These are phyloP conservation scores for Abramis brama DNA, from an alignment of 2,113 vertebrate species.

Conservation along the genomic window DNA sequence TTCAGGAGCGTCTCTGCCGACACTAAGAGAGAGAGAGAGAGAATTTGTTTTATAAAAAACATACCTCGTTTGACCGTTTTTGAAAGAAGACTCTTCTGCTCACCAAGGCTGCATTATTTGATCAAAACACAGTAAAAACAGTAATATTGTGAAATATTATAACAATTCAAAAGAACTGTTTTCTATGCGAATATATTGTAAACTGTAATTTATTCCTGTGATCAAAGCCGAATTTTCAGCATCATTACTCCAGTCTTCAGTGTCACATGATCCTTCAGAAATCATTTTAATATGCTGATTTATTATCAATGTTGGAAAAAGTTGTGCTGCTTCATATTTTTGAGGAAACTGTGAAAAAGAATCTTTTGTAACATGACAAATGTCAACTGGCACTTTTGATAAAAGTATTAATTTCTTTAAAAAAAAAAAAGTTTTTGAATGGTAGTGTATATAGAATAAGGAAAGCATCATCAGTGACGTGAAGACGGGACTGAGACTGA, in stretches of 20 bases:
- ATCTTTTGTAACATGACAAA: no score
- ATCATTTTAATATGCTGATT: background rate
- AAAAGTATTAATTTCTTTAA: background rate
- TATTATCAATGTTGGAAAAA: background rate
- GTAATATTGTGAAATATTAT: background rate
- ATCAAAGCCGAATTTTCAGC: background rate
- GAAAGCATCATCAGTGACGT: background rate
- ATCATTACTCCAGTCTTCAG: background rate
- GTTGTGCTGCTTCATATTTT: background rate
- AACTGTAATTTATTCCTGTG: background rate
- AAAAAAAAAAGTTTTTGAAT: background rate
- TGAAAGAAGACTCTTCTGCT: background rate
- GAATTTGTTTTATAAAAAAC: background rate
- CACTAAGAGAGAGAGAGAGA: slow-evolving; percentile 62
- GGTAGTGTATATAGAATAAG: background rate
- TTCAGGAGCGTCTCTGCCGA: slow-evolving; percentile 85
- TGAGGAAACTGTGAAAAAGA: background rate
- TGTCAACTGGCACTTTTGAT: background rate
- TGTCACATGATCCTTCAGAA: background rate
- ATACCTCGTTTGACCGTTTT: background rate
- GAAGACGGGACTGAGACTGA: background rate
- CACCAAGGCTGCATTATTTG: background rate
- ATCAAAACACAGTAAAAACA: background rate
- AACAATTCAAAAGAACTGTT: background rate
- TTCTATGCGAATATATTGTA: background rate